Conservation (phyloP, 2,113 vertebrate species). For the Desmodus rotundus region DNA sequence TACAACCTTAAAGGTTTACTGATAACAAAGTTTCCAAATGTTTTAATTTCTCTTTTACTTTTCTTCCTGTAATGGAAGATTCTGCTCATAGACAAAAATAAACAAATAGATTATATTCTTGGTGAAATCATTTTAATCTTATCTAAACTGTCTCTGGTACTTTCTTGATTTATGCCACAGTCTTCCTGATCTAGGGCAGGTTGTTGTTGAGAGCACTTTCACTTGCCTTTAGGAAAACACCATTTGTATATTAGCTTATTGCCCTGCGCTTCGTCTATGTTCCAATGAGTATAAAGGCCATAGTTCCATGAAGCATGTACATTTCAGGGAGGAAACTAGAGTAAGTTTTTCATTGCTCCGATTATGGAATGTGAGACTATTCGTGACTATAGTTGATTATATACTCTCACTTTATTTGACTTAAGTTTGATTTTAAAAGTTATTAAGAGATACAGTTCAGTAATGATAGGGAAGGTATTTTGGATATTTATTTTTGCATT, state of each 20-base stretch:
- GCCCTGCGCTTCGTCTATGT: background rate
- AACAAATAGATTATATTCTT: constrained; percentile 2
- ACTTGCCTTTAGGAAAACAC: background rate
- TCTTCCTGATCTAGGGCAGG: background rate
- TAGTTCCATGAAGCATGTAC: background rate
- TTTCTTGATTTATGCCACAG: background rate
- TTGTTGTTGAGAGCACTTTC: background rate
- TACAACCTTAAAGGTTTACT: constrained; percentile 13
- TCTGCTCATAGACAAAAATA: background rate
- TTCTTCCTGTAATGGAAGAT: constrained; percentile 30
- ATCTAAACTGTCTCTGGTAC: background rate
- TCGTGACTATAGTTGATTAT: background rate
- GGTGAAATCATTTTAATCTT: constrained; percentile 18
- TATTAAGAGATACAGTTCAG: background rate
- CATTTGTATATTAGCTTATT: background rate
- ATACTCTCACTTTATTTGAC: background rate
- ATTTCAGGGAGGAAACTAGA: background rate
- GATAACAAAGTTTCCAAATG: background rate
- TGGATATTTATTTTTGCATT: background rate
- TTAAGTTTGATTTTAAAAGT: constrained; percentile 17
- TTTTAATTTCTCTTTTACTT: constrained; percentile 26
- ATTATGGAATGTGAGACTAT: background rate
- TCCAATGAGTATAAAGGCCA: background rate
- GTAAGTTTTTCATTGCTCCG: background rate
- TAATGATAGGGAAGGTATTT: background rate